Evolutionary conservation across 1,140 invertebrate genomes (phyloP).

Genomic region (Pseudoatta argentina): DNA sequence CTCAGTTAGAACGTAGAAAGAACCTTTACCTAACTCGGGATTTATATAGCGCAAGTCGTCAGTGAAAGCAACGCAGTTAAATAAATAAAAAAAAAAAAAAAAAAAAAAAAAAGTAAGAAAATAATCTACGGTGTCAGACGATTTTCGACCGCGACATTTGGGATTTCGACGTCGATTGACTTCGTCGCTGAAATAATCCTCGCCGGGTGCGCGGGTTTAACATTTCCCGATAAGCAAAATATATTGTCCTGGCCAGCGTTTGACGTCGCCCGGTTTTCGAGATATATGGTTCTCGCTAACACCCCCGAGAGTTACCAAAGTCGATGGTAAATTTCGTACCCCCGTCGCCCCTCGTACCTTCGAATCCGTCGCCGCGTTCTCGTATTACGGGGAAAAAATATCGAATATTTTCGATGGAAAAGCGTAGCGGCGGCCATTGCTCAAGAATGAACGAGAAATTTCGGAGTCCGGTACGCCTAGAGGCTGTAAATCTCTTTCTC

Average conservation of each 20-base stretch:
- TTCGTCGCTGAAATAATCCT: slow-evolving; percentile 50
- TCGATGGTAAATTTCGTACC: slow-evolving; percentile 50
- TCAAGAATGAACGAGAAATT: slow-evolving; percentile 24
- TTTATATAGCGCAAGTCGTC: neutral
- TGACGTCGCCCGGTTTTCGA: slow-evolving; percentile 39
- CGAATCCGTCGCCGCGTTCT: neutral
- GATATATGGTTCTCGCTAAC: slow-evolving; percentile 57
- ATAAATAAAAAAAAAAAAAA: neutral
- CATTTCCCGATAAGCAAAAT: slow-evolving; percentile 62
- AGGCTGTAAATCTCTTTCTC: slow-evolving; percentile 63
- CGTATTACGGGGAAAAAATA: slow-evolving; percentile 34
- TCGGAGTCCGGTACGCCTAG: slow-evolving; percentile 7
- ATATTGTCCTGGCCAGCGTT: slow-evolving; percentile 51
- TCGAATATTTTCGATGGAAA: slow-evolving; percentile 51
- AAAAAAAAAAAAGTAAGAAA: neutral
- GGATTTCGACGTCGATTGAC: slow-evolving; percentile 45
- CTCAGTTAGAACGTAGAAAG: neutral
- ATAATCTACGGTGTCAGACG: slow-evolving; percentile 14
- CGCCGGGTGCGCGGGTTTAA: slow-evolving; percentile 19
- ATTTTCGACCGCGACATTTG: slow-evolving; percentile 29
- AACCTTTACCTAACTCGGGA: neutral
- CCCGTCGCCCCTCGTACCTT: neutral
- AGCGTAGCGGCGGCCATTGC: neutral
- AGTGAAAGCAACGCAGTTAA: neutral
- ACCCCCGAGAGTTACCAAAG: slow-evolving; percentile 44